phyloP scores from a whole-genome alignment of 2,888 invertebrate species.

The Melipona bicolor region DNA sequence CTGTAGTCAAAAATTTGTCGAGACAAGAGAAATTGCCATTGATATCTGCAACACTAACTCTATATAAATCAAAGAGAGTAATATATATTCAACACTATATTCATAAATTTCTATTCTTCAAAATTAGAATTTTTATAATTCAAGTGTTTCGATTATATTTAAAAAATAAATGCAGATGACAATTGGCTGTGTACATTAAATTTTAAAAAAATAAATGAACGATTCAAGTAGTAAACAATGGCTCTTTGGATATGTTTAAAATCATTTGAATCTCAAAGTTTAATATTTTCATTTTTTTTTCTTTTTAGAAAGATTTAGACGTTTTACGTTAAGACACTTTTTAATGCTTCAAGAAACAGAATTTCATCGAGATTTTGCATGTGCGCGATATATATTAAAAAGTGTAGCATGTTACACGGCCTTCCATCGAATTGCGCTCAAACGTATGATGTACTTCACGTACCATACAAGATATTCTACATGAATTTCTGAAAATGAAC shows the following conservation, averaged over 20 bases:
- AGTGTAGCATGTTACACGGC: constrained; percentile 33
- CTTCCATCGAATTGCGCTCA: constrained; percentile 58
- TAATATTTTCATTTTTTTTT: background rate
- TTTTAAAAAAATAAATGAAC: background rate
- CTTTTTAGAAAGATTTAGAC: background rate
- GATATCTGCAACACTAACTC: background rate
- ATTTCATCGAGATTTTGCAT: constrained; percentile 47
- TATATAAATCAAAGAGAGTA: background rate
- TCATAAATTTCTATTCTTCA: background rate
- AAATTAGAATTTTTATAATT: background rate
- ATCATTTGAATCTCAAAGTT: background rate
- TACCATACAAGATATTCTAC: constrained; percentile 40
- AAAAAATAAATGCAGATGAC: background rate
- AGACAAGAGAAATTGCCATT: background rate
- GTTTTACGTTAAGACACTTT: background rate
- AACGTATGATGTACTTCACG: constrained; percentile 44
- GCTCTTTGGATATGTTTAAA: background rate
- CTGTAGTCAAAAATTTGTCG: background rate
- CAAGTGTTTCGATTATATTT: too few species aligned
- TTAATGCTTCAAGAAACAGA: constrained; percentile 37
- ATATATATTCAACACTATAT: background rate
- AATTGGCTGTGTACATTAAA: background rate
- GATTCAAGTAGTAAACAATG: background rate
- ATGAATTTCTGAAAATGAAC: constrained; percentile 41
- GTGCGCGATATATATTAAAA: constrained; percentile 37